These are phyloP conservation scores for Gymnothorax reevesii DNA, from an alignment of 2,797 vertebrate genomes.

Conservation along the genomic window DNA sequence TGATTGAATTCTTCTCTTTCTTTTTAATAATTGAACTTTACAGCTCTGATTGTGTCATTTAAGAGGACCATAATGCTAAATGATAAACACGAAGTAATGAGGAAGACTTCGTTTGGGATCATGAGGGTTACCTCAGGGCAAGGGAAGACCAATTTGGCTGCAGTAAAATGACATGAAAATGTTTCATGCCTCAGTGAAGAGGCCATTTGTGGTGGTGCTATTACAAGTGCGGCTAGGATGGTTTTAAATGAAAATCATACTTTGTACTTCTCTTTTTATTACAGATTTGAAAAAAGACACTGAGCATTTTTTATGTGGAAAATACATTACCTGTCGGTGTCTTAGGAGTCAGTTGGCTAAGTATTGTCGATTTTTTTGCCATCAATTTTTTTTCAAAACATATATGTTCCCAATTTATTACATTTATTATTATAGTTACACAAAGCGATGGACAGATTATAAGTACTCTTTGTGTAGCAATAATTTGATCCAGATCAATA, in stretches of 20 bases:
- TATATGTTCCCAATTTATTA: neutral
- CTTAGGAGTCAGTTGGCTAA: neutral
- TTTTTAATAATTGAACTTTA: neutral
- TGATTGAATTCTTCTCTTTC: neutral
- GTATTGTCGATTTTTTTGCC: neutral
- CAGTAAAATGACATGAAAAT: neutral
- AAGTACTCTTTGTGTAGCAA: neutral
- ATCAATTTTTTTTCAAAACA: no score
- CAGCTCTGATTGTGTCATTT: neutral
- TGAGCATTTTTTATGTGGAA: neutral
- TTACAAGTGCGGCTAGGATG: neutral
- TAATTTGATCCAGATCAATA: neutral
- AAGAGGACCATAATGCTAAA: neutral
- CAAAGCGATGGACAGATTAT: neutral
- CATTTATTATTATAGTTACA: neutral
- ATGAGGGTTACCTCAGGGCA: neutral
- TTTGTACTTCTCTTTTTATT: neutral
- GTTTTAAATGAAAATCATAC: no score
- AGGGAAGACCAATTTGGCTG: neutral
- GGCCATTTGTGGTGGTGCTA: neutral
- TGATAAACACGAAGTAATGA: neutral
- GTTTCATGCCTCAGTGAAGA: neutral
- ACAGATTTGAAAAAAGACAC: neutral
- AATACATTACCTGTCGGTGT: neutral
- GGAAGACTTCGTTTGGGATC: neutral